A percentile compares a stretch with the other conserved stretches of the same genome.
These are phyloP conservation scores for Taeniopygia guttata DNA, from an alignment of 2,797 vertebrate genomes.

Conservation along the genomic window DNA sequence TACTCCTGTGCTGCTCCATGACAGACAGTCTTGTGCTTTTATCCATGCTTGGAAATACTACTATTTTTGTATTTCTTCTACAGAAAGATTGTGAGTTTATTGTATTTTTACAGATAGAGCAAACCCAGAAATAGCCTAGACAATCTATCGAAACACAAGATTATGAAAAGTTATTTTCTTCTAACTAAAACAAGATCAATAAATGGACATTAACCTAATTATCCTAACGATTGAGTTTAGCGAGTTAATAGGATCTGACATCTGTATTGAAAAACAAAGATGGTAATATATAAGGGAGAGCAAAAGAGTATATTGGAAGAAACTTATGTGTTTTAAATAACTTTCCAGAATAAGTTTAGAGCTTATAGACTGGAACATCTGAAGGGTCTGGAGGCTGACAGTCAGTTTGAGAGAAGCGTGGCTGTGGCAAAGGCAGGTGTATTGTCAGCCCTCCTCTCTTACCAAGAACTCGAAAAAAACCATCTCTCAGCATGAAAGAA, in stretches of 20 bases:
- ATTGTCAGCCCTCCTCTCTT: neutral
- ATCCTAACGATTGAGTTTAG: neutral
- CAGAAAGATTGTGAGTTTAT: neutral
- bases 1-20: neutral
- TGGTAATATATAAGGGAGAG: neutral
- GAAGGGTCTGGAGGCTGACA: neutral
- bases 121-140: neutral
- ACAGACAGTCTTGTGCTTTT: neutral
- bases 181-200: neutral
- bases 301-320: neutral
- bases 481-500: neutral
- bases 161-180: neutral
- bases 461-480: neutral
- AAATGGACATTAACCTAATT: conserved; percentile 13
- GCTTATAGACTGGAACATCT: neutral
- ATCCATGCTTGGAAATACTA: neutral
- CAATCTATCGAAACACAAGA: neutral
- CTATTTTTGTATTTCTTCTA: conserved; percentile 7
- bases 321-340: neutral
- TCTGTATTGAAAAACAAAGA: neutral
- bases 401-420: neutral
- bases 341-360: neutral
- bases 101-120: neutral
- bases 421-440: neutral
- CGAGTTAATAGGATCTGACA: neutral